Base-by-base conservation (phyloP, 2,888 invertebrate species). In the Drosophila seclusa region DNA sequence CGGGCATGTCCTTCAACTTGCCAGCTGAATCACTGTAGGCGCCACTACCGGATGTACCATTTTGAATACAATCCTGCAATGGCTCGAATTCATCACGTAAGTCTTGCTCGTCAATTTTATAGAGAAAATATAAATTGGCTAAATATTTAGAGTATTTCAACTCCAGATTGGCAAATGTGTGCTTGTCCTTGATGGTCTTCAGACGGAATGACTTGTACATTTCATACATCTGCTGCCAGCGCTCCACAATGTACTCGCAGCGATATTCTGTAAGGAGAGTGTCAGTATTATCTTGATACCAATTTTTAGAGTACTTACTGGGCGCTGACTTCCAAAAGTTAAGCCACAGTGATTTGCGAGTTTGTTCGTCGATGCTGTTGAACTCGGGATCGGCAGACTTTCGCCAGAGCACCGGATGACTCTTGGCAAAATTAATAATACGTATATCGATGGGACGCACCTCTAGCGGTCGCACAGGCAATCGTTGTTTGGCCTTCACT, bases 171-270 rank as follows among this genome's bases (percentile, higher is more conserved):
- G 89, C 84, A 66, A 91, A 85, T 5, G 72, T 82, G 4, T 66
- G 74, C 34, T 85, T 78, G 58, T 91, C 82, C 70, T 91, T 91
- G 16, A 92, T 92, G 13, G 84, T 87, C 73, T 92, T 91, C 2
- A 91, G 75, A 6, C 91, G 91, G 74, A 91, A 91, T 11, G 91
- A 88, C 73, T 92, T 91, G 68, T 92, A 91, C 91, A 91, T 92
- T 75, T 91, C 91, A 58, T 92, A 91, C 78, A 91, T 88, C 73
- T 91, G 89, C 40, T 89, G 82, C 91, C 91, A 91, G 24, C 91
- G 92, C 21, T 91, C 92, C 34, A 87, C 87, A 10, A 91, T 83
- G 45, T 92, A 83, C 7, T 90, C 91, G 60, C 82, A 83, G 52
- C 78, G 80, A 65, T 88, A 80, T 57, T 80, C 83, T 84, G 57